Evolutionary conservation across 2,888 invertebrate genomes (phyloP), one percentile per base, ranked within the genome.

Genomic region (Zhengitettix transpicula): DNA sequence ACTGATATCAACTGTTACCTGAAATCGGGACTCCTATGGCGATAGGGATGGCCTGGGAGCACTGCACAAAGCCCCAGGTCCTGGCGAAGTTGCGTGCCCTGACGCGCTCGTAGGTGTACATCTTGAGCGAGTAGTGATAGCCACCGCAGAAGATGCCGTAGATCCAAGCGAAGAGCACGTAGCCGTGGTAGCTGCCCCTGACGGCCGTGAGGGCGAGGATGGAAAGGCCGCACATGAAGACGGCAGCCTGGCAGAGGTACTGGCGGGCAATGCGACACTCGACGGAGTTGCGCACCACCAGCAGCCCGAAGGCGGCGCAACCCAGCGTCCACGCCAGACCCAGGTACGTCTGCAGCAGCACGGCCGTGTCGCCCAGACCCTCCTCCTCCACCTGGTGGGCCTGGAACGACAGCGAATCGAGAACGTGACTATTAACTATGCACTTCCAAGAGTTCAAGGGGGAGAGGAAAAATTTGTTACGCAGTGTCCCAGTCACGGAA

Each of bases 61-160:
- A 89, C 72, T 89, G 89, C 57, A 91, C 85, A 74, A 88, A 92
- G 61, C 90, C 88, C 91, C 91, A 91, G 1, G 90, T 89, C 58
- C 89, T 78, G 0, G 90, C 88, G 70, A 91, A 91, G 72, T 92
- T 87, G 63, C 90, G 78, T 2, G 89, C 89, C 58, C 89, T 77
- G 40, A 92, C 90, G 62, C 89, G 78, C 73, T 92, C 91, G 71
- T 89, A 90, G 0, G 89, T 89, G 75, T 89, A 91, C 84, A 91
- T 88, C 75, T 91, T 91, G 63, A 92, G 75, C 56, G 89, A 87
- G 72, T 91, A 91, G 72, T 87, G 87, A 74, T 90, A 91, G 9
- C 89, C 91, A 54, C 92, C 92, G 70, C 87, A 87, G 72, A 89
- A 89, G 68, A 91, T 85, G 81, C 87, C 87, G 69, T 87, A 87